phyloP scores from a whole-genome alignment of 2,113 vertebrate species.

The Pseudorectes ferrugineus region DNA sequence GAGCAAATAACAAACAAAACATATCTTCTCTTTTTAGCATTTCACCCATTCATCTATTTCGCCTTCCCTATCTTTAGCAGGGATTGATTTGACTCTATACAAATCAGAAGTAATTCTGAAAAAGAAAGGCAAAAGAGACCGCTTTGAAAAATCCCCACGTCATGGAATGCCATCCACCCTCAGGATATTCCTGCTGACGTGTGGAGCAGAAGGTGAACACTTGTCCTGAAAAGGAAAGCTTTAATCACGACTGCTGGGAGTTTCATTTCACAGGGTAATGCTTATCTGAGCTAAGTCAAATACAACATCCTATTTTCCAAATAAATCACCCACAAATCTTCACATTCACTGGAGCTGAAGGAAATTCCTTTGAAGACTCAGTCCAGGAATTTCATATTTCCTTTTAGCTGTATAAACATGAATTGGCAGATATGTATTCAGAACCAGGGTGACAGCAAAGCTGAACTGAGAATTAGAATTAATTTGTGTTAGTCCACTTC shows the following conservation, averaged over 20 bases:
- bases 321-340: not conserved
- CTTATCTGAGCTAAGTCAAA: slow-evolving; percentile 3
- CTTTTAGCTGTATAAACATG: not conserved
- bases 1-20: not conserved
- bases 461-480: not conserved
- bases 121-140: not conserved
- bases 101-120: not conserved
- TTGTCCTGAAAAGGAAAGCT: not conserved
- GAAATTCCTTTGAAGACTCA: not conserved
- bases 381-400: not conserved
- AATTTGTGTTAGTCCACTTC: not conserved
- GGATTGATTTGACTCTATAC: not conserved
- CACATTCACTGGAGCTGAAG: not conserved
- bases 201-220: not conserved
- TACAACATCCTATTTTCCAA: not conserved
- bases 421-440: not conserved
- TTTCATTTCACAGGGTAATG: not conserved
- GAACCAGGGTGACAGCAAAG: not conserved
- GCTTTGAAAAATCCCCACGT: not conserved
- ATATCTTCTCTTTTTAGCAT: not conserved
- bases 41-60: not conserved
- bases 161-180: not conserved
- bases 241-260: not conserved
- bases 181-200: not conserved
- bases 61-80: not conserved